phyloP scores from a whole-genome alignment of 2,888 invertebrate species.

The Clusia tigrina region DNA sequence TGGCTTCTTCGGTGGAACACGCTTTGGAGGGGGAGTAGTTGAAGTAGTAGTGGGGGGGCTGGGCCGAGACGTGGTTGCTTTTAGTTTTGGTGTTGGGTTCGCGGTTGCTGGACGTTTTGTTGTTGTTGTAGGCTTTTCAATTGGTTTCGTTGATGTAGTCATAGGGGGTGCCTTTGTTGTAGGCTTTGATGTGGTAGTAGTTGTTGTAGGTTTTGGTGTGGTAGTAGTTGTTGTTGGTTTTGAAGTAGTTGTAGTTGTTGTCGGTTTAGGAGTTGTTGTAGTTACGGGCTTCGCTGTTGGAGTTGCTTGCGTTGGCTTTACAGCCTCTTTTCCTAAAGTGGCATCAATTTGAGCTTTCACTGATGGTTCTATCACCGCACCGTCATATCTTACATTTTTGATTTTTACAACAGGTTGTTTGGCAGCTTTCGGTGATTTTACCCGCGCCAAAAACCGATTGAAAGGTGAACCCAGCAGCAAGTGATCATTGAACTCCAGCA shows the following conservation, averaged over 20 bases:
- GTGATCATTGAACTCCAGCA: conserved; percentile 71
- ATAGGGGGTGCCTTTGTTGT: conserved; percentile 36
- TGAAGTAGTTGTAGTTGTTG: conserved; percentile 34
- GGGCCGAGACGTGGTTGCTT: conserved; percentile 38
- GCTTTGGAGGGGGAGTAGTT: conserved; percentile 40
- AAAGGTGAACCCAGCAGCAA: conserved; percentile 76
- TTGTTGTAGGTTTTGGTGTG: conserved; percentile 38
- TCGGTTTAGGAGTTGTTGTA: conserved; percentile 42
- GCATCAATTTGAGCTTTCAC: conserved; percentile 41
- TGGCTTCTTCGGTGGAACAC: conserved; percentile 54
- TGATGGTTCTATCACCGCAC: conserved; percentile 53
- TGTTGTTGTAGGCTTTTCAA: conserved; percentile 37
- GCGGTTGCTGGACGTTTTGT: conserved; percentile 43
- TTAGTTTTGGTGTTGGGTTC: conserved; percentile 41
- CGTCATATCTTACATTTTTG: conserved; percentile 59
- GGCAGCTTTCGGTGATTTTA: conserved; percentile 67
- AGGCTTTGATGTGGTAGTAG: conserved; percentile 39
- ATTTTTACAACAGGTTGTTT: conserved; percentile 52
- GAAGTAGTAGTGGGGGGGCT: conserved; percentile 15
- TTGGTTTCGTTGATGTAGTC: conserved; percentile 38
- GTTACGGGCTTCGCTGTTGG: conserved; percentile 35
- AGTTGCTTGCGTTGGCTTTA: conserved; percentile 44
- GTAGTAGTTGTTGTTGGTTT: conserved; percentile 32
- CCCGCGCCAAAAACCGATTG: conserved; percentile 71
- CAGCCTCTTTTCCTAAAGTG: conserved; percentile 42